Evolutionary conservation across 2,797 vertebrate genomes (phyloP).

Genomic region (Intellagama lesueurii): DNA sequence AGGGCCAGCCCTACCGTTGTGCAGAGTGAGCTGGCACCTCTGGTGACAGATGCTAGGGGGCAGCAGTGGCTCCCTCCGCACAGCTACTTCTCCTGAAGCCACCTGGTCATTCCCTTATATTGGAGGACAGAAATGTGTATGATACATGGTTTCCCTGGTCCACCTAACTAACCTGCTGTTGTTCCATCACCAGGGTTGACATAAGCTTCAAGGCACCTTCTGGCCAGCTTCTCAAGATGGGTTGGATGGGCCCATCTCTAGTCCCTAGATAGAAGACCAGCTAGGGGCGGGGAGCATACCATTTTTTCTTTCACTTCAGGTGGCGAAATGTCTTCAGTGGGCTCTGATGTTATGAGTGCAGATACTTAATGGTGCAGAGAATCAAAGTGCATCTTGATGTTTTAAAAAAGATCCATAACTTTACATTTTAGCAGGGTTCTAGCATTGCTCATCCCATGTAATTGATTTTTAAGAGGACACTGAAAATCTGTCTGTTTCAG

Average conservation of each 20-base stretch:
- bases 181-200: not conserved
- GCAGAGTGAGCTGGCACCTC: not conserved
- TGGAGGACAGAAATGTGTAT: not conserved
- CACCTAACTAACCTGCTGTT: not conserved
- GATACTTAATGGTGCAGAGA: not conserved
- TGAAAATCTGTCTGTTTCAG: not conserved
- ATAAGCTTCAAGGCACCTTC: too few relatives aligned
- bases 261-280: too few relatives aligned
- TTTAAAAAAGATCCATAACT: not conserved
- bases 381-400: too few relatives aligned
- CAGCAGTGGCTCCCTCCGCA: too few relatives aligned
- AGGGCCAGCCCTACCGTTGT: not conserved
- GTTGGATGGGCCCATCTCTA: not conserved
- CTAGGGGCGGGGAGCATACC: not conserved
- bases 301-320: not conserved
- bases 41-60: not conserved
- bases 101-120: not conserved
- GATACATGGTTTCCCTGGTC: not conserved
- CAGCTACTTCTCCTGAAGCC: not conserved
- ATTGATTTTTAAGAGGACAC: not conserved
- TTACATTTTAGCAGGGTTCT: not conserved
- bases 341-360: not conserved
- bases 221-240: not conserved
- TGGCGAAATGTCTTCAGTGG: not conserved
- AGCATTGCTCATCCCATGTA: conserved; percentile 38